Evolutionary conservation across 2,797 vertebrate genomes (phyloP).

Genomic region (Cichlasoma orientale): DNA sequence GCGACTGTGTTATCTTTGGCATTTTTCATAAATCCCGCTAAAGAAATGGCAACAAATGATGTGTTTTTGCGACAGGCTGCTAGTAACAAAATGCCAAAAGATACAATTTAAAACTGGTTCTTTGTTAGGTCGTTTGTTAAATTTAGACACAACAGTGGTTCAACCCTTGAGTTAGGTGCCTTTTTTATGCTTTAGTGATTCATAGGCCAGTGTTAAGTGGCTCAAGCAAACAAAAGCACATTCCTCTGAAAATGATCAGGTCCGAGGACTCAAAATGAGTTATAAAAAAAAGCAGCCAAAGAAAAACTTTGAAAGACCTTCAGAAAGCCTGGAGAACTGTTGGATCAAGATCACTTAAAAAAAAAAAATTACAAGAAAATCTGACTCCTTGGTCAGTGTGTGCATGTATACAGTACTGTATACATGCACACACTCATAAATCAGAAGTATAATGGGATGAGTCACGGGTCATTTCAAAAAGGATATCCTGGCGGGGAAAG

Average conservation of each 20-base stretch:
- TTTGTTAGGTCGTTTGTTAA: not conserved
- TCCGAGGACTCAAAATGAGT: not conserved
- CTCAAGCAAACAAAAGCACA: not conserved
- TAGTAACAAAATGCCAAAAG: too few species aligned
- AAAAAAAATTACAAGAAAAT: not conserved
- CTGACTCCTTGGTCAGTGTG: too few species aligned
- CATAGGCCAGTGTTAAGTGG: not conserved
- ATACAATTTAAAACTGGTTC: too few species aligned
- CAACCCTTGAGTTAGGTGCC: not conserved
- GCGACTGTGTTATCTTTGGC: not conserved
- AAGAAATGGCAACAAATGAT: too few species aligned
- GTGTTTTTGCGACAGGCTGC: too few species aligned
- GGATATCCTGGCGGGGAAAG: not conserved
- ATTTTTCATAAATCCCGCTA: not conserved
- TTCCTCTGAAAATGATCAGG: not conserved
- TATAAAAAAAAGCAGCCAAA: not conserved
- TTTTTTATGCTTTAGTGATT: not conserved
- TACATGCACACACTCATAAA: not conserved
- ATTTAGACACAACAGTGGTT: not conserved
- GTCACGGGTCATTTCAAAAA: not conserved
- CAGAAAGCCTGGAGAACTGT: not conserved
- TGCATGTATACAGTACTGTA: not conserved
- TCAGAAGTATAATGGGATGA: fast-evolving
- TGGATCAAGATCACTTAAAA: not conserved
- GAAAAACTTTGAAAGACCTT: not conserved